Evolutionary conservation across 2,113 vertebrate genomes (phyloP).

Genomic region (Peromyscus maniculatus): DNA sequence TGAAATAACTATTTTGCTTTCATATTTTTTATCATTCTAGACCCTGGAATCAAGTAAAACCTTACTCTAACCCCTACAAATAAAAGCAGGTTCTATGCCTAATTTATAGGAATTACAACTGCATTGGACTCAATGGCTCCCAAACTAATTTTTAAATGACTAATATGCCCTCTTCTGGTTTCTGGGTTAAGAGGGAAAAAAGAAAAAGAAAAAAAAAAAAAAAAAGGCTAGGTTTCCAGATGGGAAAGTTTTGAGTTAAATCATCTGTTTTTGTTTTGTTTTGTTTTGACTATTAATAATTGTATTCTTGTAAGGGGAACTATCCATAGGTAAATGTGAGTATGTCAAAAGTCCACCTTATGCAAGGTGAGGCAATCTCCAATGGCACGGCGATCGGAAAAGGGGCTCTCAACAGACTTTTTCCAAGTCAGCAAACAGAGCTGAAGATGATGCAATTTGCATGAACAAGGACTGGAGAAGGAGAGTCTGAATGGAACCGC

Average conservation of each 20-base stretch:
- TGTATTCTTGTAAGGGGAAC: constrained; percentile 27
- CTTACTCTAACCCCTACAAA: constrained; percentile 30
- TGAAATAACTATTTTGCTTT: constrained; percentile 45
- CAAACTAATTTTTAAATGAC: constrained; percentile 74
- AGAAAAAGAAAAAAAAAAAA: neutral
- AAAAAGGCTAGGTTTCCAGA: constrained; percentile 6
- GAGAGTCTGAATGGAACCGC: neutral
- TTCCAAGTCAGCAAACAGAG: neutral
- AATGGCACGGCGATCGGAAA: neutral
- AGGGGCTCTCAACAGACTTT: neutral
- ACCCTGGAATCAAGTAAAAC: neutral
- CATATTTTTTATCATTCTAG: constrained; percentile 64
- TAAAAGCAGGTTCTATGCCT: constrained; percentile 42
- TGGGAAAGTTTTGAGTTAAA: neutral
- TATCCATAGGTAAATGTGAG: constrained; percentile 13
- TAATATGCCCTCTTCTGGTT: constrained; percentile 73
- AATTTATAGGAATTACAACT: constrained; percentile 68
- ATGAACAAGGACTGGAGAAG: neutral
- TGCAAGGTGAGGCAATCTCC: neutral
- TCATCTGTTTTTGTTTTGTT: neutral
- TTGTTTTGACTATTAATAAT: neutral
- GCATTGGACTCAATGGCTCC: constrained; percentile 66
- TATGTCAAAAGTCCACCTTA: constrained; percentile 27
- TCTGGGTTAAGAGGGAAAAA: constrained; percentile 26
- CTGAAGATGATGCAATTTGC: neutral